These are phyloP conservation scores for Caprella mutica DNA, from an alignment of 2,888 invertebrate genomes.

Conservation along the genomic window DNA sequence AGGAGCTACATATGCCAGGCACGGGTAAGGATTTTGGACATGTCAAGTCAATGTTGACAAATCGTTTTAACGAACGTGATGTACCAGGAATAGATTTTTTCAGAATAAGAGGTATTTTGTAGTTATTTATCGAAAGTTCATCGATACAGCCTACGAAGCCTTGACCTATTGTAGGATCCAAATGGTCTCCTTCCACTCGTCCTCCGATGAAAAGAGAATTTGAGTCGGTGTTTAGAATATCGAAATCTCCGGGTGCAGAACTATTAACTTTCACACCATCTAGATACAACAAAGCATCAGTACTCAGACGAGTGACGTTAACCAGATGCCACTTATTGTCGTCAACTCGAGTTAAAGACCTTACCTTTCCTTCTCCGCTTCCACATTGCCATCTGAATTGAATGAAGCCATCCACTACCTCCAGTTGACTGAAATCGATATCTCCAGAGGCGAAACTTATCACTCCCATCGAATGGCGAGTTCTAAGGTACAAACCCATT, in stretches of 20 bases:
- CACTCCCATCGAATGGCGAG: slow-evolving; percentile 69
- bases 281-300: slow-evolving; percentile 62
- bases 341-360: slow-evolving; percentile 60
- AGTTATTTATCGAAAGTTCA: slow-evolving; percentile 64
- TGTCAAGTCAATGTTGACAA: slow-evolving; percentile 43
- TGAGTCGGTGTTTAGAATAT: slow-evolving; percentile 70
- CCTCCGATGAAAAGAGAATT: slow-evolving; percentile 76
- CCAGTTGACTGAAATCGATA: slow-evolving; percentile 77
- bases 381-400: slow-evolving; percentile 88
- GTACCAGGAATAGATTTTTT: no score
- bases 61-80: slow-evolving; percentile 48
- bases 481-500: slow-evolving; percentile 66
- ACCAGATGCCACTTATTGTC: slow-evolving; percentile 73
- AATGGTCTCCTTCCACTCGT: slow-evolving; percentile 47
- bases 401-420: slow-evolving; percentile 70
- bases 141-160: slow-evolving; percentile 89
- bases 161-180: slow-evolving; percentile 15
- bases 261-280: slow-evolving; percentile 41
- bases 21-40: slow-evolving; percentile 42
- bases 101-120: slow-evolving; percentile 54
- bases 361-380: slow-evolving; percentile 72
- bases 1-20: slow-evolving; percentile 59
- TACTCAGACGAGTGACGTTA: slow-evolving; percentile 67
- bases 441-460: slow-evolving; percentile 74
- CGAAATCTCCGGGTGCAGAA: slow-evolving; percentile 64